Evolutionary conservation across 1,140 invertebrate genomes (phyloP).

Genomic region (Bombus impatiens): DNA sequence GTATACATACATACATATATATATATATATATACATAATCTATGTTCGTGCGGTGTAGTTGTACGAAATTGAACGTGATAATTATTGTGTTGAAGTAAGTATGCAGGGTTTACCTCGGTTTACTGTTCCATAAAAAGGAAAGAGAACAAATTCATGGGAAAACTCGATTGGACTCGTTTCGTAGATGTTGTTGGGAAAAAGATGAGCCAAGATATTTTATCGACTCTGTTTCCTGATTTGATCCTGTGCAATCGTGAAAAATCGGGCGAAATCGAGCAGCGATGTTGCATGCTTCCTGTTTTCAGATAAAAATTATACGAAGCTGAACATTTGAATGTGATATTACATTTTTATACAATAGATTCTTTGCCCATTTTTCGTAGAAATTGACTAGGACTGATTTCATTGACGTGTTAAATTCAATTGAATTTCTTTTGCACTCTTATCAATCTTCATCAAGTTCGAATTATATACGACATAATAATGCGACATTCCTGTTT

Average conservation of each 20-base stretch:
- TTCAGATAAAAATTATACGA: rapidly evolving
- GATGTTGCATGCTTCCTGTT: not conserved
- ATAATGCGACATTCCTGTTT: not conserved
- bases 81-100: constrained; percentile 24
- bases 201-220: not conserved
- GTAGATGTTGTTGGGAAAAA: not conserved
- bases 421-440: no score
- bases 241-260: not conserved
- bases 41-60: constrained; percentile 23
- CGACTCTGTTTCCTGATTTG: constrained; percentile 20
- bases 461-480: no score
- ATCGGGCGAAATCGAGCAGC: not conserved
- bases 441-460: no score
- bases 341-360: not conserved
- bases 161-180: not conserved
- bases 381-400: not conserved
- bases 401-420: no score
- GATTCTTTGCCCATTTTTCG: no score
- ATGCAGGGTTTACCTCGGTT: constrained; percentile 41
- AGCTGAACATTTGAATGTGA: not conserved
- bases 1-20: not conserved
- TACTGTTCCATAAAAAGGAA: not conserved
- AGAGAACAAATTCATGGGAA: not conserved
- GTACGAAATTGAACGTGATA: constrained; percentile 14
- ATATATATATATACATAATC: not conserved